phyloP scores from a whole-genome alignment of 2,113 vertebrate species.

The Erinaceus europaeus region DNA sequence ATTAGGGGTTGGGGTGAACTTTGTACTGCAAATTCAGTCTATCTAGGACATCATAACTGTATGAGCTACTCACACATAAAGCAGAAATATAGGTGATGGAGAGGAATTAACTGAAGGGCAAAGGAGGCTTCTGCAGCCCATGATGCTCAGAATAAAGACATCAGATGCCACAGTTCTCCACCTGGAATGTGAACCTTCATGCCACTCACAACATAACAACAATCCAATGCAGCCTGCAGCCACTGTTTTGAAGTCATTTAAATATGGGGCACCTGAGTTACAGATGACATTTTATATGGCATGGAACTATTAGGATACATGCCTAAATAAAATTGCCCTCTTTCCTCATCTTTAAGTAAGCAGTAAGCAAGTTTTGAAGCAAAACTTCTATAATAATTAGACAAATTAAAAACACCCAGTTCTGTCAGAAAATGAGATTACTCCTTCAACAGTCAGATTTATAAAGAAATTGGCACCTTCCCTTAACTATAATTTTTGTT shows the following conservation, averaged over 20 bases:
- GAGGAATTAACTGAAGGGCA: accelerated
- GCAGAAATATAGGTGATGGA: accelerated
- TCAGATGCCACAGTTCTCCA: accelerated
- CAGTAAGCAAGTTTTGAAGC: background rate
- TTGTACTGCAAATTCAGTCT: too few species aligned
- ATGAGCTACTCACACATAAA: background rate
- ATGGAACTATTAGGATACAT: accelerated
- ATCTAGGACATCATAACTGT: too few species aligned
- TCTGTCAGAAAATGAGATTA: background rate
- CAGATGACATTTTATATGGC: accelerated
- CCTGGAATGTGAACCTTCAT: accelerated
- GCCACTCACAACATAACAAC: accelerated
- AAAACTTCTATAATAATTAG: background rate
- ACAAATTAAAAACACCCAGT: background rate
- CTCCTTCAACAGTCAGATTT: background rate
- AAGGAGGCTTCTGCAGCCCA: accelerated
- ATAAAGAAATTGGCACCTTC: background rate
- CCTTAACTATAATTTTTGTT: background rate
- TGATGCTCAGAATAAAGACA: accelerated
- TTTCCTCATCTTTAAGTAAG: background rate
- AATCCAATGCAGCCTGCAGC: too few species aligned
- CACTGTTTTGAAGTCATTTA: too few species aligned
- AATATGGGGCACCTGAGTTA: too few species aligned
- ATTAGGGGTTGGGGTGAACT: too few species aligned
- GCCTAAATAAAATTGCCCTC: accelerated